These are phyloP conservation scores for Entomyzon cyanotis DNA, from an alignment of 2,113 vertebrate species.

Conservation along the genomic window DNA sequence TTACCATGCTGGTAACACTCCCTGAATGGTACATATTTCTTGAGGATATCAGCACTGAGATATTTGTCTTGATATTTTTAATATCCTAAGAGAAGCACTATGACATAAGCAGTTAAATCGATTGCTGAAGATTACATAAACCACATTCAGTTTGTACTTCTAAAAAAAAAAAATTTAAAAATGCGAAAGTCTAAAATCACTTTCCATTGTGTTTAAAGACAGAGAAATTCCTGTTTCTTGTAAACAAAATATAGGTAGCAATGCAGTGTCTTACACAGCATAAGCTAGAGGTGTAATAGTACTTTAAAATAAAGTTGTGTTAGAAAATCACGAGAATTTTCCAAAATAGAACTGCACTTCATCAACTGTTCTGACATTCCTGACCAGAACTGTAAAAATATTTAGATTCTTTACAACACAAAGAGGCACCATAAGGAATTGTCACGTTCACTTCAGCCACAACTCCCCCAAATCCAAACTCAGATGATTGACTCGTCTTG, in stretches of 20 bases:
- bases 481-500: not conserved
- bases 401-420: not conserved
- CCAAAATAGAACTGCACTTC: not conserved
- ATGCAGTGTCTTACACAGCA: not conserved
- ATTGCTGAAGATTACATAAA: not conserved
- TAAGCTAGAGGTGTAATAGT: not conserved
- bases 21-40: not conserved
- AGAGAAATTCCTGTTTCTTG: not conserved
- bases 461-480: not conserved
- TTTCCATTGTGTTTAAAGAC: not conserved
- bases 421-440: not conserved
- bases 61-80: not conserved
- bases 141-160: not conserved
- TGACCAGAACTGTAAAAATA: not conserved
- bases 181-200: not conserved
- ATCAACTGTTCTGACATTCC: not conserved
- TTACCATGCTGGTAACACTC: constrained; percentile 13
- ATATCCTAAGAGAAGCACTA: not conserved
- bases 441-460: not conserved
- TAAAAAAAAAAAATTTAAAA: not conserved
- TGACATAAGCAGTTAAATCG: not conserved
- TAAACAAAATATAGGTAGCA: not conserved
- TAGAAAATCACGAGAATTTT: not conserved
- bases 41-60: not conserved
- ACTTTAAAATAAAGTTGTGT: not conserved